Evolutionary conservation across 1,140 invertebrate species (phyloP), one percentile per base, ranked within the genome.

Genomic region (Drosophila erecta): DNA sequence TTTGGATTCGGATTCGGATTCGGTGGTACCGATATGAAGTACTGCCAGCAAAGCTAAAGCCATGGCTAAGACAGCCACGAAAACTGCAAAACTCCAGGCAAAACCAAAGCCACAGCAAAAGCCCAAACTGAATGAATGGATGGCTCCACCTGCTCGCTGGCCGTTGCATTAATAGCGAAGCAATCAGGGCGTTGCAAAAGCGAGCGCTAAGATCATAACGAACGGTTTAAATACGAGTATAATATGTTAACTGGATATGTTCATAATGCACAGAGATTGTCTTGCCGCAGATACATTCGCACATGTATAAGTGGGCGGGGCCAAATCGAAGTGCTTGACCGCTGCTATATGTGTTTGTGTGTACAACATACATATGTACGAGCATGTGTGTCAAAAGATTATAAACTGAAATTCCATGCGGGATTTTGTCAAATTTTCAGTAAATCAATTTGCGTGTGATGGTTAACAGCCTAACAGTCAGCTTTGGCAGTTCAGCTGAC

Each of bases 171-270:
- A 86, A 85, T 86, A 86, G 83, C 78, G 83, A 75, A 86, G 83
- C 83, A 86, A 86, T 86, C 81, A 86, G 81, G 81, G 81, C 81
- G 83, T 86, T 81, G 83, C 83, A 86, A 75, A 81, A 86, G 83
- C 81, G 69, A 86, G 83, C 83, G 81, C 74, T 71, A 69, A 86
- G 83, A 81, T 86, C 81, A 86, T 86, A 86, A 86, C 81, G 81
- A 86, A 87, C 81, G 81, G 81, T 81, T 86, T 86, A 74, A 86
- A 81, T 87, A 17, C 17, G 17, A 17, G 17, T 17, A 81, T 69
- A 86, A 86, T 86, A 86, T 86, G 81, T 87, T 87, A 87, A 86
- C 86, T 81, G 83, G 83, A 86, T 17, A 17, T 17, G 17, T 86
- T 86, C 81, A 86, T 86, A 86, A 81, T 87, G 78, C 74, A 74